Evolutionary conservation across 2,888 invertebrate species (phyloP).

Genomic region (Sphaeridia pumilis): DNA sequence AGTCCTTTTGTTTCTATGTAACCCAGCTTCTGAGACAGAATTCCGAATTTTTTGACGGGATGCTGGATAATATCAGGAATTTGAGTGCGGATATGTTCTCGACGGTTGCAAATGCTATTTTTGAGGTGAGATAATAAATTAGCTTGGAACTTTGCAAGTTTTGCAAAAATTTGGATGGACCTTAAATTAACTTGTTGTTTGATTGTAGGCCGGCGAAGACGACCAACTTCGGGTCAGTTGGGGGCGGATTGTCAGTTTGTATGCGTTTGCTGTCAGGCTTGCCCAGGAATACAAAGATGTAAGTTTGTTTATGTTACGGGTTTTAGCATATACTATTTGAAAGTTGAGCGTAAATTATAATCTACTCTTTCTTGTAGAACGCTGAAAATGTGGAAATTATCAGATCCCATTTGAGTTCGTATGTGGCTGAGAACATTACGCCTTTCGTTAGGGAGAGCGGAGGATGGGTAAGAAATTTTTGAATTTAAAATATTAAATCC

Average conservation of each 20-base stretch:
- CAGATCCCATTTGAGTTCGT: slow-evolving; percentile 39
- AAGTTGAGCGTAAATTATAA: neutral
- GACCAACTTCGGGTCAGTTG: slow-evolving; percentile 38
- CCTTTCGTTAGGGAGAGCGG: slow-evolving; percentile 42
- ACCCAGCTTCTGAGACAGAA: slow-evolving; percentile 43
- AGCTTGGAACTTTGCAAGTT: neutral
- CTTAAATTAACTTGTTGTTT: neutral
- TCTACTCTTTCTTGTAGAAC: slow-evolving; percentile 1
- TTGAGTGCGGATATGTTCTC: slow-evolving; percentile 39
- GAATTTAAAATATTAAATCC: neutral
- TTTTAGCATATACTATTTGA: neutral
- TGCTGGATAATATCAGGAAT: slow-evolving; percentile 42
- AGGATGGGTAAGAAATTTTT: slow-evolving; percentile 43
- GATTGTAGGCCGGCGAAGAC: slow-evolving; percentile 20
- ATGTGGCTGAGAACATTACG: slow-evolving; percentile 41
- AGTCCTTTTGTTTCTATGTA: slow-evolving; percentile 42
- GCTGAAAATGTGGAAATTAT: neutral
- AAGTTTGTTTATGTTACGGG: no score
- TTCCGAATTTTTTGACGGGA: slow-evolving; percentile 42
- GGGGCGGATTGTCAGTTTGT: slow-evolving; percentile 42
- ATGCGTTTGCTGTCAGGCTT: slow-evolving; percentile 42
- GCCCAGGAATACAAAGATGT: slow-evolving; percentile 40
- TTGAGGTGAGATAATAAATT: slow-evolving; percentile 37
- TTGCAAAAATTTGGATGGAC: no score
- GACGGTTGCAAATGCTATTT: slow-evolving; percentile 43